Conservation (phyloP, 1,140 invertebrate species). For the Danaus plexippus region DNA sequence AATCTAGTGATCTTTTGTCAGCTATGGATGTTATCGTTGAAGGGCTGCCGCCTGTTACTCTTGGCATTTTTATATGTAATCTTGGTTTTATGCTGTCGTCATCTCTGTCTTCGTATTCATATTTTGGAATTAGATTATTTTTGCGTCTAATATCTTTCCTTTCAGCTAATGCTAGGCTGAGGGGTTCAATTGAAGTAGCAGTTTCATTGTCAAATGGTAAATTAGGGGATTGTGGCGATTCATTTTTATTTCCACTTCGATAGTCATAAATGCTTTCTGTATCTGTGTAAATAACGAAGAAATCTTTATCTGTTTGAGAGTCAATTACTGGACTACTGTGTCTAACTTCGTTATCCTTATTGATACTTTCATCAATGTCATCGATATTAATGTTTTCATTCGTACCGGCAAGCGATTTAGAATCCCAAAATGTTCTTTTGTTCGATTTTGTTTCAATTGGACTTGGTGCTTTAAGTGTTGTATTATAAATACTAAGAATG, state of each 20-base stretch:
- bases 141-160: conserved; percentile 3
- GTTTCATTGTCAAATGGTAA: no score
- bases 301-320: conserved; percentile 35
- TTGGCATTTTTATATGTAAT: conserved; percentile 39
- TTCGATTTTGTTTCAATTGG: not conserved
- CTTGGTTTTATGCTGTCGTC: conserved; percentile 33
- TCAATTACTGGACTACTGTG: conserved; percentile 7
- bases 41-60: conserved; percentile 26
- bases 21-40: conserved; percentile 30
- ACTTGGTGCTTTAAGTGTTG: not conserved
- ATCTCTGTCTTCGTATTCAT: conserved; percentile 15
- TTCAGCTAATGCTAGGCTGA: conserved; percentile 9
- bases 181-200: no score
- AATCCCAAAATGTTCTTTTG: not conserved
- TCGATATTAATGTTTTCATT: no score
- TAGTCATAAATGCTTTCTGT: conserved; percentile 28
- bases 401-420: no score
- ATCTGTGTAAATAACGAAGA: conserved; percentile 49
- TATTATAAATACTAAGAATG: conserved; percentile 21
- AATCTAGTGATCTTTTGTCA: conserved; percentile 38
- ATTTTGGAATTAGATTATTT: conserved; percentile 10
- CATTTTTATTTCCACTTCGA: conserved; percentile 15
- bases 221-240: not conserved
- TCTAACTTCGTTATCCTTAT: conserved; percentile 2
- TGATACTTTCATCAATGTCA: conserved; percentile 3